These are phyloP conservation scores for Lagria hirta DNA, from an alignment of 2,888 invertebrate species.

Conservation along the genomic window DNA sequence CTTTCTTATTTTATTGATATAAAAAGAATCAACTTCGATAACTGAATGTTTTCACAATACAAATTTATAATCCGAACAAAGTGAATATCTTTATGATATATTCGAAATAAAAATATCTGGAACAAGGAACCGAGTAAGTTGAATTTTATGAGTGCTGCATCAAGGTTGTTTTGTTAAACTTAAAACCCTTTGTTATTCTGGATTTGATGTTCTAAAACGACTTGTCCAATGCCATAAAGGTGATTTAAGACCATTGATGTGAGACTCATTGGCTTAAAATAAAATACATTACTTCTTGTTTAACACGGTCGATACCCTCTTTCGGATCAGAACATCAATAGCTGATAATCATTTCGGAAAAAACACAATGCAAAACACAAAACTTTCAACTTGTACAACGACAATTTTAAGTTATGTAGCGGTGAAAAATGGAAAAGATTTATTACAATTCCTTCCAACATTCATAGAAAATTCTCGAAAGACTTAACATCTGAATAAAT, in stretches of 20 bases:
- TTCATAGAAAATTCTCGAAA: conserved; percentile 14
- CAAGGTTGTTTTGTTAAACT: conserved; percentile 37
- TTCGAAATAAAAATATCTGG: conserved; percentile 37
- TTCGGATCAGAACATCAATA: too few relatives aligned
- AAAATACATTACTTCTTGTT: conserved; percentile 40
- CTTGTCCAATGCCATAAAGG: conserved; percentile 37
- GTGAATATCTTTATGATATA: conserved; percentile 38
- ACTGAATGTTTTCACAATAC: conserved; percentile 30
- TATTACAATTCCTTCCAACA: conserved; percentile 14
- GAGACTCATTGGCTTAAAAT: conserved; percentile 41
- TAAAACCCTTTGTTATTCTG: conserved; percentile 37
- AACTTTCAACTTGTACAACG: conserved; percentile 6
- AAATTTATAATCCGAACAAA: conserved; percentile 33
- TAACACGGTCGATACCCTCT: conserved; percentile 37
- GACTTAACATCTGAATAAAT: conserved; percentile 26
- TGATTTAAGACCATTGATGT: conserved; percentile 40
- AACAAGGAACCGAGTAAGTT: conserved; percentile 40
- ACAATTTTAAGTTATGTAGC: conserved; percentile 5
- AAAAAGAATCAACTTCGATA: conserved; percentile 32
- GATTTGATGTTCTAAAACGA: conserved; percentile 40
- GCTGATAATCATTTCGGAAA: conserved; percentile 32
- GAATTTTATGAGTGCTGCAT: conserved; percentile 35
- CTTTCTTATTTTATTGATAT: conserved; percentile 32
- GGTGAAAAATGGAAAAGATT: conserved; percentile 9
- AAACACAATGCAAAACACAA: conserved; percentile 16